phyloP scores from a whole-genome alignment of 2,888 invertebrate genomes.

The Spicauda simplicius region DNA sequence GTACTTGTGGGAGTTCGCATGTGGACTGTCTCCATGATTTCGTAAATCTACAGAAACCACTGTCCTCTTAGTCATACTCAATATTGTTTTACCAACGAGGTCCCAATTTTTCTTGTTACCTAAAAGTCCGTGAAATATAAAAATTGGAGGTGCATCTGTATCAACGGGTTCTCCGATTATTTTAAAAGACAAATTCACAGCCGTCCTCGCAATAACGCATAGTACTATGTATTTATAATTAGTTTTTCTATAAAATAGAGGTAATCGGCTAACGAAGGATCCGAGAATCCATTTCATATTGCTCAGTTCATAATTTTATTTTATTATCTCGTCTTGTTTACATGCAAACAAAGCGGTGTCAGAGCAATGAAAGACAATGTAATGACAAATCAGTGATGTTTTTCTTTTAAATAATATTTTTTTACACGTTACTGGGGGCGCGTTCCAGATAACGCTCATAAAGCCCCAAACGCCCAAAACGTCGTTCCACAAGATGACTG shows the following conservation, averaged over 20 bases:
- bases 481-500: too few species aligned
- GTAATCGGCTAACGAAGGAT: not conserved
- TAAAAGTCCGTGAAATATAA: constrained; percentile 93
- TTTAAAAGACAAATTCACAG: constrained; percentile 65
- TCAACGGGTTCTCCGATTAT: constrained; percentile 56
- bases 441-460: too few species aligned
- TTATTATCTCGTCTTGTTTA: not conserved
- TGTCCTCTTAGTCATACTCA: constrained; percentile 88
- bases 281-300: constrained; percentile 14
- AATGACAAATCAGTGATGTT: not conserved
- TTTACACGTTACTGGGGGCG: too few species aligned
- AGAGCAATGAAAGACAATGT: not conserved
- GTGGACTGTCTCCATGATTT: constrained; percentile 97
- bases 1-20: constrained; percentile 89
- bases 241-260: not conserved
- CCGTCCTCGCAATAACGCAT: constrained; percentile 43
- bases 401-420: not conserved
- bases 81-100: constrained; percentile 89
- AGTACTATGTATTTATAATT: not conserved
- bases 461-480: too few species aligned
- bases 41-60: constrained; percentile 94
- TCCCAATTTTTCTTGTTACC: constrained; percentile 96
- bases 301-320: constrained; percentile 7
- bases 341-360: not conserved
- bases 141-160: constrained; percentile 56